Evolutionary conservation across 2,113 vertebrate genomes (phyloP).

Genomic region (Rhynchomys soricoides): DNA sequence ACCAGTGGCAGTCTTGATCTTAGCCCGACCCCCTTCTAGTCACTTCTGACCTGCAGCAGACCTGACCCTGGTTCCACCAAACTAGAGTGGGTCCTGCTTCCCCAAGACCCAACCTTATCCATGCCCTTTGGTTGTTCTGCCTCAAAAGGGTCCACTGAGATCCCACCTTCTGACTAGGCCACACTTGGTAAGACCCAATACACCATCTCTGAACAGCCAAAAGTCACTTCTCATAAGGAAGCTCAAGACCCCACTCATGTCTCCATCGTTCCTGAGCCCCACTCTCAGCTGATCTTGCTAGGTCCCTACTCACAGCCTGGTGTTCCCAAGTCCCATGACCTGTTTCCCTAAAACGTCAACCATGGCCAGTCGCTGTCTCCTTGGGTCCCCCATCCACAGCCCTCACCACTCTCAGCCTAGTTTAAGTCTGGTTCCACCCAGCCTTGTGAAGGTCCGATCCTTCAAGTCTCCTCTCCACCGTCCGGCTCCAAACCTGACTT

Average conservation of each 20-base stretch:
- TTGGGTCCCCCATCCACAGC: not conserved
- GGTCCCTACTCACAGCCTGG: too few species aligned
- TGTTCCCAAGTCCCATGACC: not conserved
- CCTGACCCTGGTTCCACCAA: too few species aligned
- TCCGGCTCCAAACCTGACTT: not conserved
- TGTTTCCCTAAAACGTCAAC: not conserved
- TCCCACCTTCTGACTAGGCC: not conserved
- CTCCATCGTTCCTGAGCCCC: not conserved
- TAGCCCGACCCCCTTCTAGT: not conserved
- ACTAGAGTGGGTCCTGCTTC: too few species aligned
- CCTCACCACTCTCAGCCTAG: not conserved
- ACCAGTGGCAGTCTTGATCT: not conserved
- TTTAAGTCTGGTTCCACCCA: not conserved
- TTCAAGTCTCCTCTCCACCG: not conserved
- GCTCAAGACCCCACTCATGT: not conserved
- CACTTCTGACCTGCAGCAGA: not conserved
- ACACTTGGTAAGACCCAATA: not conserved
- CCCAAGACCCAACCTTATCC: not conserved
- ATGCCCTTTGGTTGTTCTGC: too few species aligned
- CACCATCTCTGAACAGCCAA: not conserved
- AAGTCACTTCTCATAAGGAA: not conserved
- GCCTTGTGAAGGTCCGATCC: not conserved
- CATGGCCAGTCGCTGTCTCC: not conserved
- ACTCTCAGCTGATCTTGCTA: accelerated
- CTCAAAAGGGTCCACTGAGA: not conserved